Base-by-base conservation (phyloP, 2,888 invertebrate genomes). In the Sinhomidia bicolor region DNA sequence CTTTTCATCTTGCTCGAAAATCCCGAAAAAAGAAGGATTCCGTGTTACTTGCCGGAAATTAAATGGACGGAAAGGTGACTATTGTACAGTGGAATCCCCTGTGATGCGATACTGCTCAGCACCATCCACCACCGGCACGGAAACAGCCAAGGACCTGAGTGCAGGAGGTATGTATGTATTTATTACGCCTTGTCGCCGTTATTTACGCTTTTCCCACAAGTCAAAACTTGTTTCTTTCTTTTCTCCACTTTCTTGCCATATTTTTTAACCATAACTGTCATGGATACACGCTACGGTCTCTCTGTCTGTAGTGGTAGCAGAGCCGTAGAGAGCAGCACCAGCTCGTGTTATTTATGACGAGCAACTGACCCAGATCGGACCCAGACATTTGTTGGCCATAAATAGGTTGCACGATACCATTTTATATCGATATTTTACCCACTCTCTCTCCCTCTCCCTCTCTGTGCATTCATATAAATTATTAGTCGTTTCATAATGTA, bases 61-160 rank as follows among this genome's bases (percentile, higher is more conserved):
- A 80, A 86, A 87, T 79, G 90, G 90, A 74, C 78, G 89, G 74
- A 91, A 91, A 79, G 91, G 91, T 65, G 91, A 91, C 87, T 87
- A 88, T 78, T 91, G 91, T 68, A 89, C 91, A 1, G 88, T 91
- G 32, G 91, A 91, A 71, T 91, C 91, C 12, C 91, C 91, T 14
- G 65, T 82, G 14, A 89, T 91, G 79, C 85, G 87, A 83, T 79
- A 89, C 60, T 91, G 91, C 36, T 71, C 89, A 54, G 54, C 81
- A 44, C 26, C 44, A 41, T 54, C 65, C 65, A 20, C 36, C 65
- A 68, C 65, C 65, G 12, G 17, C 65, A 68, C 14, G 17, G 65
- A 65, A 51, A 62, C 65, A 51, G 26, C 68, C 20, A 80, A 60
- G 44, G 41, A 29, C 17, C 7, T 20, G 17, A 20, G 36, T 32